Evolutionary conservation across 2,797 vertebrate species (phyloP).

Genomic region (Schizothorax lantsangensis): DNA sequence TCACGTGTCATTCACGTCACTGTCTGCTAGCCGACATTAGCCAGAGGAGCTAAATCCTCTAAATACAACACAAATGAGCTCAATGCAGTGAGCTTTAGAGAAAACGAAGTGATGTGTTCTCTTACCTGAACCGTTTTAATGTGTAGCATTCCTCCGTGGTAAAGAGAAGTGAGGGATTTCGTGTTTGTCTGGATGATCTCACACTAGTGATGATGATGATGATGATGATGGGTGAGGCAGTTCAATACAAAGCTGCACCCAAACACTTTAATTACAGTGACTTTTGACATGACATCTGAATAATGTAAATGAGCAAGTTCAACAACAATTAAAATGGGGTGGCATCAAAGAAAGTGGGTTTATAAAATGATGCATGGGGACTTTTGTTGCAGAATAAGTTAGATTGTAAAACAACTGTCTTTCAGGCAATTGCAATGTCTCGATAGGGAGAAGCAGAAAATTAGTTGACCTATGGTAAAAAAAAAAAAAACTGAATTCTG

Average conservation of each 20-base stretch:
- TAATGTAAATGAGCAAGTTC: not conserved
- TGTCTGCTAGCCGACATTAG: slow-evolving; percentile 24
- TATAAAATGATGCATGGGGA: not conserved
- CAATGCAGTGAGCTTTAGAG: not conserved
- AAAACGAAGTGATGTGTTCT: not conserved
- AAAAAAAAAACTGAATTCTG: not conserved
- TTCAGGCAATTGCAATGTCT: not conserved
- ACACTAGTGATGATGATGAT: slow-evolving; percentile 14
- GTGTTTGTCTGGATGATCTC: slow-evolving; percentile 32
- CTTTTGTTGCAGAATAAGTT: not conserved
- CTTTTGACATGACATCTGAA: not conserved
- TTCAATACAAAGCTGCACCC: slow-evolving; percentile 41
- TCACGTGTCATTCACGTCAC: too few relatives aligned
- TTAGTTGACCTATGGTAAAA: not conserved
- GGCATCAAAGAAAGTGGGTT: not conserved
- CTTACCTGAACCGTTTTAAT: slow-evolving; percentile 40
- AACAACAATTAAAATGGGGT: not conserved
- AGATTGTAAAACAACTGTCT: not conserved
- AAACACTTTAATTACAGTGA: slow-evolving; percentile 4
- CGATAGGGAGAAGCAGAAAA: not conserved
- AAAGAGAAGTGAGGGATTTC: not conserved
- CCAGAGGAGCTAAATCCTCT: slow-evolving; percentile 14
- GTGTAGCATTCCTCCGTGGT: slow-evolving; percentile 28
- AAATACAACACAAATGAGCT: not conserved
- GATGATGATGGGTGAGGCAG: slow-evolving; percentile 39